Conservation (phyloP, 2,113 vertebrate genomes). For the Equus przewalskii region DNA sequence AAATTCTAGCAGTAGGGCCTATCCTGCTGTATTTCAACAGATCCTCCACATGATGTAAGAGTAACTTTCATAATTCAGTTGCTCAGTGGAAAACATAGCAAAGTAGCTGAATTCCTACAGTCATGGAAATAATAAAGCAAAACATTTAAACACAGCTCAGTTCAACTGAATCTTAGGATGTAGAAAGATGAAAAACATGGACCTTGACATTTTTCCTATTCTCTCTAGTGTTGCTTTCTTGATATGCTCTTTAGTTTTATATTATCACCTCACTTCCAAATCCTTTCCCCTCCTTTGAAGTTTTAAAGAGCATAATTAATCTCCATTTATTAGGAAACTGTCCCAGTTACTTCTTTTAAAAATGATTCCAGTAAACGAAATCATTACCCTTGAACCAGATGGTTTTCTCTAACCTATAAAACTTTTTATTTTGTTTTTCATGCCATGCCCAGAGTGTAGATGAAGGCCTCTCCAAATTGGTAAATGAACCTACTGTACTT, state of each 20-base stretch:
- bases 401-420: constrained; percentile 55
- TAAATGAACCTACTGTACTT: neutral
- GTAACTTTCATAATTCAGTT: constrained; percentile 13
- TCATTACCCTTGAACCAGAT: constrained; percentile 51
- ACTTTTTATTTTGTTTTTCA: constrained; percentile 47
- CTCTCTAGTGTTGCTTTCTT: neutral
- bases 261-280: constrained; percentile 15
- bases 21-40: neutral
- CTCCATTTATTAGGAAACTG: constrained; percentile 57
- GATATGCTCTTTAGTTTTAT: neutral
- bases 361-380: constrained; percentile 57
- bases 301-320: constrained; percentile 63
- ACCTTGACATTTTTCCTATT: neutral
- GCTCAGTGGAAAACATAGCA: constrained; percentile 31
- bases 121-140: constrained; percentile 58
- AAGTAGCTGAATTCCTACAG: neutral
- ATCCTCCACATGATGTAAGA: neutral
- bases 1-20: neutral
- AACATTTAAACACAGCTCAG: neutral
- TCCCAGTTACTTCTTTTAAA: constrained; percentile 26
- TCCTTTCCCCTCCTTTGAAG: neutral
- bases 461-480: neutral
- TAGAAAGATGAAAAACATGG: neutral
- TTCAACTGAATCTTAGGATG: constrained; percentile 1
- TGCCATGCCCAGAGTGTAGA: neutral